Base-by-base conservation (phyloP, 2,888 invertebrate genomes). In the Mesoligia furuncula region DNA sequence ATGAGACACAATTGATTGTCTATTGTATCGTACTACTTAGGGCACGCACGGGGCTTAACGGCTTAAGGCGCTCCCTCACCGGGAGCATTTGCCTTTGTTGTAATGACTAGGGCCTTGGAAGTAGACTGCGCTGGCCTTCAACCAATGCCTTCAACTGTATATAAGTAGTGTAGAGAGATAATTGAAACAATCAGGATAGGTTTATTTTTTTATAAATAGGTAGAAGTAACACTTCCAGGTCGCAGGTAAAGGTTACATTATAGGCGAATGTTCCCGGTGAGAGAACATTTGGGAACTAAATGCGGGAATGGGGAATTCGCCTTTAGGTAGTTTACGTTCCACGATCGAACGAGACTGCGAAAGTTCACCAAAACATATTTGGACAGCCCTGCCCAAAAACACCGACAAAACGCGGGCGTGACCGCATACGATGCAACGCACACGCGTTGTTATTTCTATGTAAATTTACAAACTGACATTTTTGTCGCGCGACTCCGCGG, bases 381-480 rank as follows among this genome's bases (percentile, higher is more conserved):
- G 57, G 62, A 77, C 78, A 82, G 64, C 81, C 83, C 82, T 86
- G 79, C 81, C 45, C 48, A 86, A 78, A 81, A 72, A 68, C 69
- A 76, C 13, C 64, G 68, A 70, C 76, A 79, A 83, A 79, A 85
- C 59, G 36, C 66, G 68, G 79, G 68, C 59, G 69, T 69, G 77
- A 74, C 66, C 77, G 48, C 79, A 80, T 64, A 71, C 81, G 70
- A 88, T 89, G 88, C 87, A 86, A 87, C 89, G 85, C 85, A 85
- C 87, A 89, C 90, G 88, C 73, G 90, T 93, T 94, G 87, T 96
- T 95, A 96, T 96, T 95, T 94, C 95, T 93, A 94, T 94, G 94
- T 91, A 94, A 95, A 96, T 96, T 95, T 94, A 92, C 94, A 94
- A 96, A 96, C 96, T 96, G 95, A 95, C 95, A 96, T 95, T 96